Evolutionary conservation across 2,888 invertebrate species (phyloP), one percentile per base, ranked within the genome.

Genomic region (Diaphora mendica): DNA sequence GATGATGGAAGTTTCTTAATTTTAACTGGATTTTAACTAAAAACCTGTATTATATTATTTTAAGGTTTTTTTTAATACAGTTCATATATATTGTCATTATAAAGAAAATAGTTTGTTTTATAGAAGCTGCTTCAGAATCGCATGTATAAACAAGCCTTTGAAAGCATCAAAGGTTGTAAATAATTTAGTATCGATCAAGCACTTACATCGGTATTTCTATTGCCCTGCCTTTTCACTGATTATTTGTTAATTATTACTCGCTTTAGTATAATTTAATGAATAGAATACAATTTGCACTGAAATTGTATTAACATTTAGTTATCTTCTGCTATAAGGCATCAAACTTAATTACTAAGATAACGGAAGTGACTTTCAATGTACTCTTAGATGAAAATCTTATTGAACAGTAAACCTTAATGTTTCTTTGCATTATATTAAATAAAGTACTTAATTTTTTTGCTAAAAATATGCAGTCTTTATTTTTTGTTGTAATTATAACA

Each of bases 191-290:
- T 86, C 85, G 86, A 85, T 81, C 85, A 83, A 88, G 86, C 86
- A 88, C 87, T 87, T 86, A 86, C 85, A 87, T 87, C 87, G 79
- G 86, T 86, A 88, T 86, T 90, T 90, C 91, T 90, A 89, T 86
- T 81, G 85, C 84, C 72, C 62, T 74, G 81, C 82, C 84, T 78
- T 76, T 82, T 77, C 77, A 70, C 83, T 87, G 86, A 89, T 89
- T 86, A 89, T 88, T 85, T 80, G 82, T 84, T 88, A 86, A 88
- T 88, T 89, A 83, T 85, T 85, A 78, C 77, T 75, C 79, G 44
- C 55, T 80, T 82, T 72, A 77, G 66, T 72, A 77, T 84, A 78
- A 77, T 77, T 79, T 84, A 82, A 77, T 78, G 76, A 62, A 73
- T 72, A 64, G 72, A 71, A 80, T 80, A 81, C 30, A 55, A 68